Evolutionary conservation across 2,888 invertebrate genomes (phyloP), one percentile per base, ranked within the genome.

Genomic region (Parelbella ahira): DNA sequence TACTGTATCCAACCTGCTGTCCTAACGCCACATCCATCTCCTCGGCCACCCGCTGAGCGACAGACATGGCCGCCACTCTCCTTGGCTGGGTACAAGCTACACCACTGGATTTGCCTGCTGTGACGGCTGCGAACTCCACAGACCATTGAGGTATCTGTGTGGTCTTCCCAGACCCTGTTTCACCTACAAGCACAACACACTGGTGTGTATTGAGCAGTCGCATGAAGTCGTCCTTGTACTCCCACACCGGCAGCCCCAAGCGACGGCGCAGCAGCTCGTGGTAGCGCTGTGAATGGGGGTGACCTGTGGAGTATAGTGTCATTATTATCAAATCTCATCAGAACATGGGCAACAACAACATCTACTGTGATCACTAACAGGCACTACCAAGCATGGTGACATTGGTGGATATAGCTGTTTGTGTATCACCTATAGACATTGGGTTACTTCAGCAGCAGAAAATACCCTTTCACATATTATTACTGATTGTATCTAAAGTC

Each of bases 121-220:
- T 76, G 1, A 74, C 65, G 0, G 78, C 68, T 0, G 87, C 74
- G 11, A 86, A 87, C 46, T 87, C 86, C 0, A 87, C 87, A 0
- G 81, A 83, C 87, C 87, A 87, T 46, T 87, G 99, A 0, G 99
- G 99, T 61, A 99, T 99, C 87, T 98, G 99, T 5, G 99, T 99
- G 0, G 99, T 99, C 88, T 99, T 99, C 0, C 99, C 99, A 1
- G 98, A 98, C n/a, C 99, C 99, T 0, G 98, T 99, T 74, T 99
- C 99, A 57, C 99, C 99, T 2, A 99, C 99, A 0, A 99, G 88
- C 1, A 99, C 98, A 12, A 98, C 95, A 50, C 95, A 95, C 67
- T 99, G 99, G 77, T 98, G 94, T 39, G 95, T 94, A 50, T 93
- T 93, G n/a, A 99, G 87, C 21, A 97, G 89, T 58, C 97, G 92